phyloP scores from a whole-genome alignment of 2,888 invertebrate species.

The Tolmerus cingulatus region DNA sequence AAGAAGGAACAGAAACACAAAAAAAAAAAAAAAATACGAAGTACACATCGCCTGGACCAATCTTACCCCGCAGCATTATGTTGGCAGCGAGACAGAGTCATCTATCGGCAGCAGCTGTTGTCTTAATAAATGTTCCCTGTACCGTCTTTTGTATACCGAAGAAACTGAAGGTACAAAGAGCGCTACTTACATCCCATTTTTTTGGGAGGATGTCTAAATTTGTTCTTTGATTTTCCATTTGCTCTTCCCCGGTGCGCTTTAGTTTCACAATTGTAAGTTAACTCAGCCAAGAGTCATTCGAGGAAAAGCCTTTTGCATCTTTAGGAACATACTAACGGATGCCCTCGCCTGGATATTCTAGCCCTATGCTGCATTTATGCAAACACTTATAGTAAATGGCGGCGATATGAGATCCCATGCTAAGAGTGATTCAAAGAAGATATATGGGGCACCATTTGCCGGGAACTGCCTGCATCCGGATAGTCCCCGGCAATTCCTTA shows the following conservation, averaged over 20 bases:
- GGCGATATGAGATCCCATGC: constrained; percentile 11
- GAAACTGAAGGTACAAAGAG: background rate
- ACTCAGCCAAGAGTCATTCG: constrained; percentile 20
- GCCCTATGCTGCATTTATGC: constrained; percentile 34
- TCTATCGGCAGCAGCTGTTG: constrained; percentile 45
- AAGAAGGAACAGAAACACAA: background rate
- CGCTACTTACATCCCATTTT: constrained; percentile 24
- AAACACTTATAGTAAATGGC: constrained; percentile 33
- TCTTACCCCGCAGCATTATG: constrained; percentile 28
- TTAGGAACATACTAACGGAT: background rate
- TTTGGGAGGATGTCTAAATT: background rate
- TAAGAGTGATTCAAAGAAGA: constrained; percentile 31
- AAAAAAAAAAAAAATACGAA: background rate
- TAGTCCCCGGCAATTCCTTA: constrained; percentile 3
- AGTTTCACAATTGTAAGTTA: background rate
- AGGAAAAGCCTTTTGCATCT: background rate
- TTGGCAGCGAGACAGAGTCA: constrained; percentile 42
- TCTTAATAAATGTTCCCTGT: constrained; percentile 42
- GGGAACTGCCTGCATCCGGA: background rate
- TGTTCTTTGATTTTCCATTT: constrained; percentile 33
- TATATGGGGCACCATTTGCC: constrained; percentile 33
- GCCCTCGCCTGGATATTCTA: background rate
- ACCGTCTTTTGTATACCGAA: constrained; percentile 14
- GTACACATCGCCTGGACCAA: constrained; percentile 19
- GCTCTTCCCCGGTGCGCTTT: background rate